Percentiles rank a stretch among this genome's conserved stretches.
These are phyloP conservation scores for Nephrotoma guestfalica DNA, from an alignment of 2,888 invertebrate species.

Conservation along the genomic window DNA sequence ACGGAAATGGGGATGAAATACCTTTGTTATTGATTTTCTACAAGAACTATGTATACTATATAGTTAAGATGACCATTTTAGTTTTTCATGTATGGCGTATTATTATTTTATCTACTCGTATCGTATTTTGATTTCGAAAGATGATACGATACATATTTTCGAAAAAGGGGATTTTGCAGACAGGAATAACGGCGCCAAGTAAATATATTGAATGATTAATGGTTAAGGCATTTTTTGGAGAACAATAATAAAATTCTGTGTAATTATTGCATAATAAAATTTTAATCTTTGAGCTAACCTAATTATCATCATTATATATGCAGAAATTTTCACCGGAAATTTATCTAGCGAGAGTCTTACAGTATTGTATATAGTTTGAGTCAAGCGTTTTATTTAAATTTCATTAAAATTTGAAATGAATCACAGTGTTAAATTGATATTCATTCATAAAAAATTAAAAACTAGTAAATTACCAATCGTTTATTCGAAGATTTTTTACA, in stretches of 20 bases:
- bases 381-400: neutral
- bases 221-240: neutral
- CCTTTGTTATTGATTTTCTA: neutral
- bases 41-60: neutral
- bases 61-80: neutral
- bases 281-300: neutral
- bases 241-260: neutral
- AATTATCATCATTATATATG: neutral
- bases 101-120: neutral
- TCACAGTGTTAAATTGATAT: neutral
- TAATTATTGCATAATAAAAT: neutral
- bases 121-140: neutral
- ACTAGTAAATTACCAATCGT: neutral
- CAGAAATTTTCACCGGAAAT: neutral
- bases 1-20: neutral
- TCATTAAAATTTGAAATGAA: neutral
- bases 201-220: neutral
- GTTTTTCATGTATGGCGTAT: neutral
- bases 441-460: neutral
- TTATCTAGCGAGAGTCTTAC: neutral
- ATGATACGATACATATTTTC: neutral
- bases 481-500: neutral
- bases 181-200: neutral
- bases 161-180: neutral
- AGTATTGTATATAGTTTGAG: neutral